These are phyloP conservation scores for Chionomys nivalis DNA, from an alignment of 2,113 vertebrate species.

Conservation along the genomic window DNA sequence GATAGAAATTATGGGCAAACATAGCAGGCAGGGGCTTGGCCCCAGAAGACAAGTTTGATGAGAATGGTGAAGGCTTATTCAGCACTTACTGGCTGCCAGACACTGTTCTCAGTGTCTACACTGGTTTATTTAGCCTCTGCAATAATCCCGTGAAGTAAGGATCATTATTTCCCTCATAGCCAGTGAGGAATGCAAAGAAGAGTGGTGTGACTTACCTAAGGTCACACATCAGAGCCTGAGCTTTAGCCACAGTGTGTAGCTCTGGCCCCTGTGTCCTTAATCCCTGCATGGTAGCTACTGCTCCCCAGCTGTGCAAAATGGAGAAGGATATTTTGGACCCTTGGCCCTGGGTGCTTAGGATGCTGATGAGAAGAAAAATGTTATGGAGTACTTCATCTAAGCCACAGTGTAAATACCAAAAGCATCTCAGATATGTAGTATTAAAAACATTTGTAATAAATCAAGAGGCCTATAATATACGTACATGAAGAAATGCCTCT, in stretches of 20 bases:
- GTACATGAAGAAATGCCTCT: not conserved
- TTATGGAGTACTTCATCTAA: not conserved
- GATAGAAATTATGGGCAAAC: not conserved
- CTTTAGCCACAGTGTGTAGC: not conserved
- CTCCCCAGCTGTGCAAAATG: not conserved
- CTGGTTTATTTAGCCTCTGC: not conserved
- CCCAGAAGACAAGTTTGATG: not conserved
- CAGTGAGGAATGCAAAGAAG: not conserved
- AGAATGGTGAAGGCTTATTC: not conserved
- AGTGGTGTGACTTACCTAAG: not conserved
- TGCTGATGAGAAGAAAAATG: not conserved
- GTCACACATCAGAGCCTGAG: not conserved
- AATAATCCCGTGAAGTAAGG: not conserved
- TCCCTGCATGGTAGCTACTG: too few relatives aligned
- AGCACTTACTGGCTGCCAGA: not conserved
- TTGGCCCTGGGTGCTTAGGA: not conserved
- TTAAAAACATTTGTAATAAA: not conserved
- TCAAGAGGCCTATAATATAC: not conserved
- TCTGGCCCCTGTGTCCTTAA: not conserved
- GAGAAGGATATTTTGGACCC: not conserved
- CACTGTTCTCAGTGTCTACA: not conserved
- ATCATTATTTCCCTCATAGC: not conserved
- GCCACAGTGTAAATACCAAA: not conserved
- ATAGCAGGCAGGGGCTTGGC: not conserved
- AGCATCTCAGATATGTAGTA: not conserved